phyloP scores from a whole-genome alignment of 2,113 vertebrate species.

The Bettongia penicillata region DNA sequence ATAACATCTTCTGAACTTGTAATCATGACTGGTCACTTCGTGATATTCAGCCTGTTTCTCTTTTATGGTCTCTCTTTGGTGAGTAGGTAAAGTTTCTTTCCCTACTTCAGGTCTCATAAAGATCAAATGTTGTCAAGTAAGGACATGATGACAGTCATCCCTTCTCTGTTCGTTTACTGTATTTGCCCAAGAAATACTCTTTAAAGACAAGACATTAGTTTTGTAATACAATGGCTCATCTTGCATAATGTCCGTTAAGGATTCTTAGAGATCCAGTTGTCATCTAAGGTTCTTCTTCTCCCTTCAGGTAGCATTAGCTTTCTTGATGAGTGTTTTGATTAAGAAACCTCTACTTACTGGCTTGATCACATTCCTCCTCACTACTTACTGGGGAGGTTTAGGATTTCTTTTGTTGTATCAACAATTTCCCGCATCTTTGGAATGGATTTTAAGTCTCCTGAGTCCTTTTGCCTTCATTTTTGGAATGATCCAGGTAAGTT shows the following conservation, averaged over 20 bases:
- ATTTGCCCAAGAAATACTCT: not conserved
- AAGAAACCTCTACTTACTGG: slow-evolving; percentile 87
- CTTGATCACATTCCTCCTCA: slow-evolving; percentile 87
- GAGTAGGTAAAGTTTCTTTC: slow-evolving; percentile 62
- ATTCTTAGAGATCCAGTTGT: not conserved
- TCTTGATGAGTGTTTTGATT: slow-evolving; percentile 90
- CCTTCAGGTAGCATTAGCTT: slow-evolving; percentile 89
- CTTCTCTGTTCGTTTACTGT: not conserved
- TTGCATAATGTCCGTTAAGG: not conserved
- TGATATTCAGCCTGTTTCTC: slow-evolving; percentile 62
- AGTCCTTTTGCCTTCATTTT: slow-evolving; percentile 92
- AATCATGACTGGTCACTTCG: slow-evolving; percentile 69
- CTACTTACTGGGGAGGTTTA: slow-evolving; percentile 88
- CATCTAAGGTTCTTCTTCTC: not conserved
- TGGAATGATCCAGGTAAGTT: slow-evolving; percentile 89
- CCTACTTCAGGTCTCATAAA: not conserved
- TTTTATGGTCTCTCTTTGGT: slow-evolving; percentile 81
- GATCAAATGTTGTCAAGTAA: not conserved
- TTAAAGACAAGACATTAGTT: not conserved
- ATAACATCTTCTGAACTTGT: not conserved
- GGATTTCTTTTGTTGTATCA: slow-evolving; percentile 88
- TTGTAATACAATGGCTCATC: not conserved
- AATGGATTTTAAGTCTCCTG: slow-evolving; percentile 88
- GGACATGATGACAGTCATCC: too few relatives aligned
- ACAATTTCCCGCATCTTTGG: slow-evolving; percentile 84